A percentile compares a stretch with the other conserved stretches of the same genome.
Conservation (phyloP, 2,797 vertebrate genomes). For the Enteromius afrohamiltoni region DNA sequence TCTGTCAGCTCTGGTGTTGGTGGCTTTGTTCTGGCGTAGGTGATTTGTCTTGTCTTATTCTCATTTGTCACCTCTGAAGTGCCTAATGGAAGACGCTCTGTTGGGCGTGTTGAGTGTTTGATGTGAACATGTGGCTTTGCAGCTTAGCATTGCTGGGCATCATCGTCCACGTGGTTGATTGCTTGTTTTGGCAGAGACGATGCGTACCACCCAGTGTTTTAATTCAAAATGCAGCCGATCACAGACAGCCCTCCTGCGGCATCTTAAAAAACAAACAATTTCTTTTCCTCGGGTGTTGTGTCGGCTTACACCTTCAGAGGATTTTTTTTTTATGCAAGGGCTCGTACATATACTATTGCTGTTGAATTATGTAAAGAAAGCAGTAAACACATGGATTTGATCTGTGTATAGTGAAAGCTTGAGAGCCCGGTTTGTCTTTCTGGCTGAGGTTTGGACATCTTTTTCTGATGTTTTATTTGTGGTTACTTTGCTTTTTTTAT, state of each 20-base stretch:
- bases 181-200: slow-evolving; percentile 47
- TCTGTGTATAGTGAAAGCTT: slow-evolving; percentile 10
- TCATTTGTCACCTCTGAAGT: slow-evolving; percentile 57
- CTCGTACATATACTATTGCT: neutral
- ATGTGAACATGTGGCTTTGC: slow-evolving; percentile 55
- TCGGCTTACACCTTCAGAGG: slow-evolving; percentile 33
- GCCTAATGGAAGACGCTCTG: slow-evolving; percentile 60
- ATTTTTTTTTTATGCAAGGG: neutral
- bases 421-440: slow-evolving; percentile 11
- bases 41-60: slow-evolving; percentile 57
- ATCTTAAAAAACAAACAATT: slow-evolving; percentile 39
- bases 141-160: slow-evolving; percentile 47
- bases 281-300: slow-evolving; percentile 21
- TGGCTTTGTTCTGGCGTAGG: slow-evolving; percentile 50
- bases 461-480: slow-evolving; percentile 32
- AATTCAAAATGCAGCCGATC: slow-evolving; percentile 15
- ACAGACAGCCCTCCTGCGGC: slow-evolving; percentile 9
- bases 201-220: slow-evolving; percentile 32
- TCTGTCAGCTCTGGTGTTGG: slow-evolving; percentile 24
- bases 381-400: slow-evolving; percentile 28
- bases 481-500: slow-evolving; percentile 21
- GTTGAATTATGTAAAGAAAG: slow-evolving; percentile 55
- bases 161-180: slow-evolving; percentile 47
- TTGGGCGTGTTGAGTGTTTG: slow-evolving; percentile 53
- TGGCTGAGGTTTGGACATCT: slow-evolving; percentile 6